Evolutionary conservation across 2,888 invertebrate species (phyloP), one percentile per base, ranked within the genome.

Genomic region (Aporophyla nigra): DNA sequence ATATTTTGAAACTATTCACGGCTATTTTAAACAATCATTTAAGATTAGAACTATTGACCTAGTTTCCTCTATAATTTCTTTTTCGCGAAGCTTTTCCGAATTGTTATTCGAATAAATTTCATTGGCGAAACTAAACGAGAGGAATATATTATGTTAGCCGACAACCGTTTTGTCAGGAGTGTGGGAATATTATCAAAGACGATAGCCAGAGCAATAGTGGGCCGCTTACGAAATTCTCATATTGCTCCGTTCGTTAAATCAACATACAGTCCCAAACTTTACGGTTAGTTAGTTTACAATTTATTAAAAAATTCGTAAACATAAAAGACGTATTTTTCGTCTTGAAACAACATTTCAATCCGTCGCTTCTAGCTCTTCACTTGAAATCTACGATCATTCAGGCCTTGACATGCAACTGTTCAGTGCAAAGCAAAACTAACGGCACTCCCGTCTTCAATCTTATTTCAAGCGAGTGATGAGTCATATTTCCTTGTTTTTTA

Each of bases 391-490:
- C 86, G 84, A 89, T 84, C 87, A 83, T 86, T 87, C 82, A 87
- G 88, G 83, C 93, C 93, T 93, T 93, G 94, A 93, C 93, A 92
- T 90, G 91, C 89, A 92, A 91, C 89, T 84, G 89, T 89, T 87
- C 77, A 79, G 79, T 80, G 86, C 80, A 71, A 75, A 86, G 82
- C 86, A 76, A 73, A 74, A 76, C 70, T 80, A 65, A 49, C 74
- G 66, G 74, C 75, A 80, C 87, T 72, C 46, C 58, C 79, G 46
- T 62, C 63, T 74, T 86, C 74, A 82, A 73, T 83, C 87, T 84
- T 92, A 88, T 83, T 58, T 46, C 46, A 51, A 68, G 53, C 56
- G 9, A 1, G 33, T 68, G 86, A 78, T 59, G 87, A 80, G 58
- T 79, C 59, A 85, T 82, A 87, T 87, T 91, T 65, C 80, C 63